Evolutionary conservation across 2,797 vertebrate species (phyloP).

Genomic region (Lepilemur septentrionalis): DNA sequence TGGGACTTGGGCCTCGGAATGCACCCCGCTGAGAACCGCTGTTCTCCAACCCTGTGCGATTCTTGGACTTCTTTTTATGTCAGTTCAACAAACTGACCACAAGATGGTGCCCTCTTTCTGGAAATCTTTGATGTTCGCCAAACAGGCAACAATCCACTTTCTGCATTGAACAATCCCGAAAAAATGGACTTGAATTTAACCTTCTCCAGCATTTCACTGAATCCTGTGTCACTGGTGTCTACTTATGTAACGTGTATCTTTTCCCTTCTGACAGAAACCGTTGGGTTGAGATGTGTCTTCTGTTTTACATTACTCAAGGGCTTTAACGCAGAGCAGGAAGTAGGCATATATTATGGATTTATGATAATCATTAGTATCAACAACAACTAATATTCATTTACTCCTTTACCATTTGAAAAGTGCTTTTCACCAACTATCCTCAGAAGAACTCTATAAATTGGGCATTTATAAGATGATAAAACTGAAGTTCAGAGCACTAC

Average conservation of each 20-base stretch:
- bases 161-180: background rate
- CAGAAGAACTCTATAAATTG: background rate
- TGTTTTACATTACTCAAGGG: background rate
- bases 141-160: background rate
- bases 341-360: background rate
- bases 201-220: background rate
- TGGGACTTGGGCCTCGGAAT: background rate
- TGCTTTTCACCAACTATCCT: slow-evolving; percentile 8
- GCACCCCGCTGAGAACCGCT: background rate
- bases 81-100: slow-evolving; percentile 59
- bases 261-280: background rate
- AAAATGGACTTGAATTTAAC: slow-evolving; percentile 30
- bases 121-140: slow-evolving; percentile 8
- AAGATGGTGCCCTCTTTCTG: slow-evolving; percentile 65
- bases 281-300: background rate
- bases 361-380: background rate
- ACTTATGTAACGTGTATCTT: background rate
- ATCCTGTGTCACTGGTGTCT: background rate
- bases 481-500: background rate
- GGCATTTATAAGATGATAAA: background rate
- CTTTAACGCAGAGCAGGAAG: background rate
- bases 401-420: background rate
- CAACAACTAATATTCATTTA: background rate
- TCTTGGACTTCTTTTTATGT: background rate
- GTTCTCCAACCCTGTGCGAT: background rate